Evolutionary conservation across 2,113 vertebrate genomes (phyloP).

Genomic region (Protobothrops flavoviridis): DNA sequence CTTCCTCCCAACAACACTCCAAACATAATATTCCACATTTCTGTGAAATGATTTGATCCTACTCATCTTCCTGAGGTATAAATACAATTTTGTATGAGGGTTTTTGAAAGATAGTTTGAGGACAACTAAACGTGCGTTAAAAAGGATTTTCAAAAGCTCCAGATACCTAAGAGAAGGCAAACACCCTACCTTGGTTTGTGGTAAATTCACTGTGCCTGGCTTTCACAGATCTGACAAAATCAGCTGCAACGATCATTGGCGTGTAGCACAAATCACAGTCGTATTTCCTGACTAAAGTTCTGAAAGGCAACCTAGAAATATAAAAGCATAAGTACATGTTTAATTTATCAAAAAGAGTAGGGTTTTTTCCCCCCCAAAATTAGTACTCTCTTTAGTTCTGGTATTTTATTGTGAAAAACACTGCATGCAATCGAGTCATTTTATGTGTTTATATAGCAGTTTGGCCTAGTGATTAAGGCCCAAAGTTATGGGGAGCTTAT

Average conservation of each 20-base stretch:
- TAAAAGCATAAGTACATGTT: conserved; percentile 27
- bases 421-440: neutral
- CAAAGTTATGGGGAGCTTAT: too few relatives aligned
- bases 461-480: too few relatives aligned
- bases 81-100: too few relatives aligned
- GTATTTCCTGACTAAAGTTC: conserved; percentile 91
- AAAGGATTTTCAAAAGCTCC: neutral
- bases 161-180: neutral
- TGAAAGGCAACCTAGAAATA: conserved; percentile 85
- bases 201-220: conserved; percentile 98
- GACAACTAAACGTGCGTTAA: neutral
- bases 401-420: neutral
- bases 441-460: neutral
- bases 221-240: conserved; percentile 91
- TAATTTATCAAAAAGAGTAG: neutral
- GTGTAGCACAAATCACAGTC: conserved; percentile 93
- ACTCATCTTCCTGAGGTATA: neutral
- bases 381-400: neutral
- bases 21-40: neutral
- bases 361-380: neutral
- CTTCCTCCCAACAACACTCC: neutral
- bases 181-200: conserved; percentile 81
- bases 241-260: conserved; percentile 94
- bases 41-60: neutral
- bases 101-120: neutral